These are phyloP conservation scores for Nematostella vectensis DNA, from an alignment of 92 coral and sea anemone species.

Conservation along the genomic window DNA sequence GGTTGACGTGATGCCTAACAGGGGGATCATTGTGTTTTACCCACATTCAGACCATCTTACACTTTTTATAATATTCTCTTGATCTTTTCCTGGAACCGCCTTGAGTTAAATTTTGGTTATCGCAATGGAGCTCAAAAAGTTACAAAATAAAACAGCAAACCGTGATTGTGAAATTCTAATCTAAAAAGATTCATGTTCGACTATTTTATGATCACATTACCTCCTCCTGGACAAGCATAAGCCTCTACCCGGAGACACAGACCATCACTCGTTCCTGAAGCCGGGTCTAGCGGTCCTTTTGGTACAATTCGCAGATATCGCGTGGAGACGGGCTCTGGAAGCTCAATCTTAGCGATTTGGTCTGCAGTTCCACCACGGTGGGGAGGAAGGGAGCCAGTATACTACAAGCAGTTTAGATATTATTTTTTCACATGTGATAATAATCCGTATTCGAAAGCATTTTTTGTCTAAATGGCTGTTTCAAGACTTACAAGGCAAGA, in stretches of 20 bases:
- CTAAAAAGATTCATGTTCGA: too few species aligned
- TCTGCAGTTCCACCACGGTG: not conserved
- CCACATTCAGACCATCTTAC: too few species aligned
- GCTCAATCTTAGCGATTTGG: not conserved
- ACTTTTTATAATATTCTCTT: too few species aligned
- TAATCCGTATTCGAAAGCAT: too few species aligned
- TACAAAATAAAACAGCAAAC: too few species aligned
- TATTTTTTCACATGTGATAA: too few species aligned
- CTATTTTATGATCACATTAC: not conserved
- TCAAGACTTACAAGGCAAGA: not conserved
- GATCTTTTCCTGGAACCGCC: too few species aligned
- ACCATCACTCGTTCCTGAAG: not conserved
- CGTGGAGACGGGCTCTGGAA: not conserved
- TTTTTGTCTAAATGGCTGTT: conserved; percentile 1
- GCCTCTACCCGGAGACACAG: not conserved
- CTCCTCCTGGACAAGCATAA: not conserved
- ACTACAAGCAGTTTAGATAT: not conserved
- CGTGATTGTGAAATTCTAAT: too few species aligned
- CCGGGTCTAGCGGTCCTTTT: not conserved
- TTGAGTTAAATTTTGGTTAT: too few species aligned
- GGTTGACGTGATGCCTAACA: too few species aligned
- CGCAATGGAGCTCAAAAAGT: too few species aligned
- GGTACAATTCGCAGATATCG: not conserved
- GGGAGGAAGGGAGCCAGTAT: not conserved
- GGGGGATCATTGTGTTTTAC: too few species aligned